These are phyloP conservation scores for Limosa lapponica DNA, from an alignment of 2,797 vertebrate genomes.

Conservation along the genomic window DNA sequence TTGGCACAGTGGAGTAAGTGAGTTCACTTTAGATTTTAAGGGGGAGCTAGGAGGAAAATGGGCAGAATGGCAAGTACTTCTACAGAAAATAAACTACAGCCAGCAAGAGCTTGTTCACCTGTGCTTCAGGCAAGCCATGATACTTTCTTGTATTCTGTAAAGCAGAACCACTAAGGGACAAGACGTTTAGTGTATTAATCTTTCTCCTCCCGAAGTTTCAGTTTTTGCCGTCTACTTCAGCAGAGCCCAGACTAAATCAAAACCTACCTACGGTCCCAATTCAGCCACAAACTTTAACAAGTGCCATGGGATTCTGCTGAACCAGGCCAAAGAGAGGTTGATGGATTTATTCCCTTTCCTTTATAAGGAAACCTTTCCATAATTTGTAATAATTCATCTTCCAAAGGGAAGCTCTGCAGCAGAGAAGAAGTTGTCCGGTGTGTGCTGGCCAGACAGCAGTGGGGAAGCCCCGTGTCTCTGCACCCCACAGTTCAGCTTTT, in stretches of 20 bases:
- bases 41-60: not conserved
- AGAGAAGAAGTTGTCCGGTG: not conserved
- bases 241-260: slow-evolving; percentile 5
- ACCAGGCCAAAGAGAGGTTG: not conserved
- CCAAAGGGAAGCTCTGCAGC: not conserved
- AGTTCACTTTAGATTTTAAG: not conserved
- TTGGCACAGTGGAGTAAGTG: not conserved
- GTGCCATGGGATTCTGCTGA: not conserved
- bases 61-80: not conserved
- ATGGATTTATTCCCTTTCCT: not conserved
- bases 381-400: not conserved
- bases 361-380: not conserved
- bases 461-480: fast-evolving
- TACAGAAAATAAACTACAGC: not conserved
- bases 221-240: not conserved
- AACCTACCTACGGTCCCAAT: not conserved
- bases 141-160: not conserved
- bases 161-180: not conserved
- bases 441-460: fast-evolving
- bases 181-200: not conserved
- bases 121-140: not conserved
- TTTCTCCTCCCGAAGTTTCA: not conserved
- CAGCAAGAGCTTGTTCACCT: not conserved
- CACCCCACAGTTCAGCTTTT: not conserved
- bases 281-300: slow-evolving; percentile 26